Evolutionary conservation across 2,113 vertebrate genomes (phyloP), one percentile per base, ranked within the genome.

Genomic region (Brachirus orientalis): DNA sequence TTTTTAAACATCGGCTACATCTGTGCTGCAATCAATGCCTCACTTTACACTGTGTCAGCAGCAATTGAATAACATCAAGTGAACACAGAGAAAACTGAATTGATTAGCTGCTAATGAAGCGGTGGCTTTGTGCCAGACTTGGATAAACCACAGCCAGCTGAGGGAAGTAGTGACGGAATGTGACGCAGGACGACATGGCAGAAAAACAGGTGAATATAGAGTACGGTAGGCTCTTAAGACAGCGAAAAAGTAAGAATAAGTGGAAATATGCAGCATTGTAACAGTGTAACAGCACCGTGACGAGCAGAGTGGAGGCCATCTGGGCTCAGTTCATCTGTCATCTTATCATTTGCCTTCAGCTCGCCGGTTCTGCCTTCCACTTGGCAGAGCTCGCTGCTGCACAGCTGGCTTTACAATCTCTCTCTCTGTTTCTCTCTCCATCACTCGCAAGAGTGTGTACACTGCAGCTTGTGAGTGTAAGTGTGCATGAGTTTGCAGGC

Each of bases 261-360:
- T 46, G 69, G 58, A 71, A 80, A 66, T 52, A 62, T 66, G 75
- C 18, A 50, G 44, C 69, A 46, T 60, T 56, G 52, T 12, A 8
- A 48, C 10, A 28, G 64, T 45, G 63, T 68, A 70, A 51, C 14
- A n/a, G 53, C 43, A 47, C 38, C 22, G 74, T 43, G 60, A 69
- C 69, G 76, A 67, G 69, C 82, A 75, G 82, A 56, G 79, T 70
- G 74, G 72, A 72, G 60, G 79, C 85, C 88, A 89, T 81, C 83
- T 89, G 85, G 76, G 68, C 77, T 84, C 74, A 56, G 74, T 85
- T 83, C 73, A 81, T 87, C 83, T 85, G 79, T 83, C 83, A 75
- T 87, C 85, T 84, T 75, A 72, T 86, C 75, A 55, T 84, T 72
- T 81, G 81, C 79, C 81, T 77, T 69, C 79, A 71, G 76, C 79